Evolutionary conservation across 1,140 invertebrate species (phyloP), one percentile per base, ranked within the genome.

Genomic region (Formica exsecta): DNA sequence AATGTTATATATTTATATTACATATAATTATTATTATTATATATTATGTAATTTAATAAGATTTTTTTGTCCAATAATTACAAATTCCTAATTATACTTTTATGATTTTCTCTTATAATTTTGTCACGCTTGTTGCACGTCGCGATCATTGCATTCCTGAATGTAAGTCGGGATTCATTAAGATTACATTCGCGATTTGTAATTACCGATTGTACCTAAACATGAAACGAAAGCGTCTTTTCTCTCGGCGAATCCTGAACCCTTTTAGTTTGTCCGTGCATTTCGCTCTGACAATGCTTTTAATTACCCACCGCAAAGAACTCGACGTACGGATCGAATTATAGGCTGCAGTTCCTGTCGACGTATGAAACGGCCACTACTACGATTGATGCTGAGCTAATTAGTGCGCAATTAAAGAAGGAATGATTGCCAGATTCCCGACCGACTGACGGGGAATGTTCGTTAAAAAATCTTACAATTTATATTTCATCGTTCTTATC

Each of bases 251-350:
- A 36, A 57, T 75, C 41, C 57, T 62, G 48, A 51, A 22, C 54
- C 36, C 61, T n/a, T 76, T 65, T 85, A 9, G 16, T 51, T 51
- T 79, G 66, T 84, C 38, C 29, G 22, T 29, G 66, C 86, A 89
- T 89, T 87, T 71, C 86, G 25, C 85, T 68, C 88, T 51, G 77
- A 89, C 88, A 90, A 90, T 89, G 88, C 88, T 90, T 89, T 89
- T 90, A 90, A 90, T 90, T 89, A 84, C 59, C 65, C 66, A 77
- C 64, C 76, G 64, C 77, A 22, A 13, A 16, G 71, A 75, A 36
- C 41, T 80, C 77, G 66, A 81, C 7, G 65, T 71, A 81, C 66
- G 32, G 48, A 71, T 81, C 79, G 79, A 81, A 81, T 71, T 81
- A 81, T 41, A 81, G 79, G 11, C 66, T 41, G 19, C 38, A 11